phyloP scores from a whole-genome alignment of 1,140 invertebrate species.

The Drosophila ananassae region DNA sequence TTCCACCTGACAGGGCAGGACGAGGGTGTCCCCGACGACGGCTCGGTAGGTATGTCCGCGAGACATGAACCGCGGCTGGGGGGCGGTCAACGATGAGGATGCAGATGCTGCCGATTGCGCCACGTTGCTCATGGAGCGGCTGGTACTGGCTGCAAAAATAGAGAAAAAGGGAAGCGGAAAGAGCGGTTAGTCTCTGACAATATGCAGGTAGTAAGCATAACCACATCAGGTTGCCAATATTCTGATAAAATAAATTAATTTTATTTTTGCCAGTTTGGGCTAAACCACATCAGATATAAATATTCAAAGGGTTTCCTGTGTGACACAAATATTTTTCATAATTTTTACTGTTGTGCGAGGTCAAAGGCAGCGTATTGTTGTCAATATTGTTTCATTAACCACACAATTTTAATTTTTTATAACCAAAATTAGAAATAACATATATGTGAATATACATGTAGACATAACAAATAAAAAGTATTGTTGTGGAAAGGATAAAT shows the following conservation, averaged over 20 bases:
- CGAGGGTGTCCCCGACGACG: slow-evolving; percentile 89
- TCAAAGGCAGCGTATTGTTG: too few species aligned
- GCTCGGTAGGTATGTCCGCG: slow-evolving; percentile 89
- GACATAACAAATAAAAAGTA: too few species aligned
- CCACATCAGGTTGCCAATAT: neutral
- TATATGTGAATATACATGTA: too few species aligned
- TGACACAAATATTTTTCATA: neutral
- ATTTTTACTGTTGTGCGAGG: neutral
- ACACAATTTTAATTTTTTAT: too few species aligned
- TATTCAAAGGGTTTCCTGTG: neutral
- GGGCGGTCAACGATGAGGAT: slow-evolving; percentile 55
- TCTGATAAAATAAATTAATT: neutral
- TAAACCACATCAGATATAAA: neutral
- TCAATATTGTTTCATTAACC: too few species aligned
- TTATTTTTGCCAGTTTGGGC: neutral
- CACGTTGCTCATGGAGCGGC: slow-evolving; percentile 70
- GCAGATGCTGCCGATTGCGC: slow-evolving; percentile 45
- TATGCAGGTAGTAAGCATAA: slow-evolving; percentile 3
- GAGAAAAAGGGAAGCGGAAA: neutral
- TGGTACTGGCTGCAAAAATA: slow-evolving; percentile 66
- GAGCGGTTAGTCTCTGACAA: slow-evolving; percentile 11
- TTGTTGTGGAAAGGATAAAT: too few species aligned
- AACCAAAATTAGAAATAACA: too few species aligned
- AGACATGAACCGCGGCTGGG: slow-evolving; percentile 88
- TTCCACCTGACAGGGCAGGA: slow-evolving; percentile 90